These are phyloP conservation scores for Chaetogeoica ovagalla DNA, from an alignment of 2,888 invertebrate species.

Conservation along the genomic window DNA sequence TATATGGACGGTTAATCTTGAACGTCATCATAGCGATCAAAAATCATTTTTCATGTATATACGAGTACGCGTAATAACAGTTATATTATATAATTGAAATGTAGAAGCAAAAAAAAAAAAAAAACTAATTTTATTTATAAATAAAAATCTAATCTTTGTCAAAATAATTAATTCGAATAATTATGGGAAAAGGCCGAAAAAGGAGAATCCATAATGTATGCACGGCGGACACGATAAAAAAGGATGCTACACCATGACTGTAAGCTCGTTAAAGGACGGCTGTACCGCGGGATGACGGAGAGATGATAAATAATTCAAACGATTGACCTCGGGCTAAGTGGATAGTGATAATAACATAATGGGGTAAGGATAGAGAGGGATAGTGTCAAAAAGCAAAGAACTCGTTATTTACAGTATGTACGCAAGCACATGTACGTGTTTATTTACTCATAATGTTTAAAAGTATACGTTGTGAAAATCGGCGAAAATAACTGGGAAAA, in stretches of 20 bases:
- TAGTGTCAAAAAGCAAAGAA: neutral
- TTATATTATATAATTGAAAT: neutral
- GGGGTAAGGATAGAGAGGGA: neutral
- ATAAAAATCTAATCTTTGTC: neutral
- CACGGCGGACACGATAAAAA: neutral
- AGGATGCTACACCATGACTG: neutral
- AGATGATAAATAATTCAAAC: conserved; percentile 29
- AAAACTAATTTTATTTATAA: neutral
- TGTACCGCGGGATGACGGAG: conserved; percentile 5
- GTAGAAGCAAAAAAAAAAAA: neutral
- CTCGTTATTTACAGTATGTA: neutral
- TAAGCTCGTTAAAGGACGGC: neutral
- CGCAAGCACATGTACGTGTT: neutral
- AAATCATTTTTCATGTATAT: no score
- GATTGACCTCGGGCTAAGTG: conserved; percentile 4
- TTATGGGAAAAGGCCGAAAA: neutral
- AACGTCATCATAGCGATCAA: no score
- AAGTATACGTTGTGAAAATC: neutral
- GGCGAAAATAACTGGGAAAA: no score
- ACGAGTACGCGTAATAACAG: neutral
- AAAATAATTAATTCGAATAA: conserved; percentile 3
- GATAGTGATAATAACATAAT: conserved; percentile 16
- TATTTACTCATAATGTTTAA: neutral
- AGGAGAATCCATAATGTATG: neutral
- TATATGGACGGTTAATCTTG: no score